Percentiles rank a stretch among this genome's conserved stretches.
Conservation (phyloP, 2,113 vertebrate species). For the Alligator sinensis region DNA sequence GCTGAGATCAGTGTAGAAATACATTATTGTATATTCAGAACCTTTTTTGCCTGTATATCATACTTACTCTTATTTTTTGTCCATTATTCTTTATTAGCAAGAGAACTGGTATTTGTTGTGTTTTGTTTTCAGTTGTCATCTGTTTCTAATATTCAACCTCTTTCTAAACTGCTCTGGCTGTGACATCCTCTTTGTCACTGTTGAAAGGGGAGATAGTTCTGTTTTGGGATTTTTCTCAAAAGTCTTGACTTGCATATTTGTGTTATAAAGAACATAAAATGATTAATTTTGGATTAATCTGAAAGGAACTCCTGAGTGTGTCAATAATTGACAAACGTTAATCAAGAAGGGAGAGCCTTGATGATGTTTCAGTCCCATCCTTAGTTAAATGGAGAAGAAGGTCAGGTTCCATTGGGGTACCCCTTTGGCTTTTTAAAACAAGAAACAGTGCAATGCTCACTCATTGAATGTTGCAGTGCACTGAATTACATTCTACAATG, state of each 20-base stretch:
- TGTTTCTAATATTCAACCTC: no score
- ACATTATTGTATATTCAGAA: no score
- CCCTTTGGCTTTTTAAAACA: not conserved
- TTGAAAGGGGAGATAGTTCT: not conserved
- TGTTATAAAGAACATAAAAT: not conserved
- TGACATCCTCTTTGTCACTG: no score
- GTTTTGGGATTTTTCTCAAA: not conserved
- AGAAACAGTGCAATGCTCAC: not conserved
- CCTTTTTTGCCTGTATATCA: no score
- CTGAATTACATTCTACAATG: not conserved
- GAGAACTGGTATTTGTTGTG: no score
- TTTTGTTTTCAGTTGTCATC: no score
- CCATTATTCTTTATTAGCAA: no score
- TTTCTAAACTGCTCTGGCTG: no score
- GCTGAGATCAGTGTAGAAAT: not conserved
- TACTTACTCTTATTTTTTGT: no score
- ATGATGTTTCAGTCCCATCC: not conserved
- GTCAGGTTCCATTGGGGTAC: rapidly evolving
- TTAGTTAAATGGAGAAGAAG: not conserved
- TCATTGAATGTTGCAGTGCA: not conserved
- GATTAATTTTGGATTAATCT: not conserved
- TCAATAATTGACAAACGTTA: no score
- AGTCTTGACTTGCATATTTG: not conserved
- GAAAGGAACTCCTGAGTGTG: not conserved
- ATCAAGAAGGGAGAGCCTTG: no score